Base-by-base conservation (phyloP, 2,797 vertebrate species). In the Gorsachius magnificus region DNA sequence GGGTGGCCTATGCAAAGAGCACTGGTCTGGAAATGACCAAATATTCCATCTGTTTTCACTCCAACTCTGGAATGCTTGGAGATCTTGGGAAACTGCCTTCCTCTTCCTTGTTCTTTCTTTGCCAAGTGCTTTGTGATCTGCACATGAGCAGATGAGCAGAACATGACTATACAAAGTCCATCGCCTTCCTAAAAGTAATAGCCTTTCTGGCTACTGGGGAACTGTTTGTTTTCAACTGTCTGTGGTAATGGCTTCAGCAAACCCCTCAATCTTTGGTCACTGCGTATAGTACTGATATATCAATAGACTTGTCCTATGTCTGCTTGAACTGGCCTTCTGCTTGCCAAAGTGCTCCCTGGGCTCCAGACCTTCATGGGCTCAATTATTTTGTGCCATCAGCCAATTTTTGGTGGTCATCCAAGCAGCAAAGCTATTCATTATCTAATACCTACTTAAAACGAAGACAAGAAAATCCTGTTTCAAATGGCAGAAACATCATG, bases 241-340 rank as follows among this genome's bases (percentile, higher is more conserved):
- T 24, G 15, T 31, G 28, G 28, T 28, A 45, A 50, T 15, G 21
- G 16, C 28, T 90, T 68, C 54, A 87, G 22, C 36, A 81, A 74
- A 35, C 2, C 8, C 14, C 26, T 50, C 28, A 28, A 0, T 45
- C 28, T 38, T 31, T 20, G 11, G 11, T 17, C 8, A 0, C 18
- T 64, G 6, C 50, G 5, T 31, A 20, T 45, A 4, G 61, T 31
- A 22, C 19, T 36, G 26, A 54, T n/a, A 5, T 21, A 21, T 68
- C 68, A n/a, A 9, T 4, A 12, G 35, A 10, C 20, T 58, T 64
- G 36, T 78, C 33, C 50, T 58, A 14, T 8, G 16, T 10, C 16
- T 51, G 17, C 17, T 41, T 74, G 78, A 51, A 46, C 18, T 28
- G 36, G 13, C 53, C 48, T 89, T 31, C 43, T 68, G 38, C 28